These are phyloP conservation scores for Myotis lucifugus DNA, from an alignment of 2,113 vertebrate genomes.

Conservation along the genomic window DNA sequence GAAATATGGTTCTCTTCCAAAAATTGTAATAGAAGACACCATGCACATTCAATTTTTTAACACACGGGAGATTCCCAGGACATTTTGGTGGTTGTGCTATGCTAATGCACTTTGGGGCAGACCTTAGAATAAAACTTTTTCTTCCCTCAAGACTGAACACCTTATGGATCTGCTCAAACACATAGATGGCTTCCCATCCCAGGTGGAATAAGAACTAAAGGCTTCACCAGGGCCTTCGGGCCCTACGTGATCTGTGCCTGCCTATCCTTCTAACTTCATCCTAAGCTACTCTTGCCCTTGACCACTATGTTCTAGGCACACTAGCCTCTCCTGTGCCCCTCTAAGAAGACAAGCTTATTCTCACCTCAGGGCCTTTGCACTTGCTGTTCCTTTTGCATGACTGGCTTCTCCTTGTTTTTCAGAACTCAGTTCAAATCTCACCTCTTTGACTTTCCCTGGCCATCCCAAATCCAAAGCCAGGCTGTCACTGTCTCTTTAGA, in stretches of 20 bases:
- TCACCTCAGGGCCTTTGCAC: background rate
- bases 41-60: constrained; percentile 8
- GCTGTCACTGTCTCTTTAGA: background rate
- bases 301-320: background rate
- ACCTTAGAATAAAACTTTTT: background rate
- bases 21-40: constrained; percentile 15
- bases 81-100: background rate
- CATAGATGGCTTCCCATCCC: background rate
- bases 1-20: constrained; percentile 20
- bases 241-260: background rate
- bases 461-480: background rate
- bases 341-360: background rate
- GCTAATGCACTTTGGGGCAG: background rate
- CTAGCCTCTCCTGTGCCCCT: background rate
- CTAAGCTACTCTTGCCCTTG: background rate
- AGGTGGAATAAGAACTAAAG: background rate
- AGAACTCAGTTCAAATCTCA: background rate
- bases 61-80: background rate
- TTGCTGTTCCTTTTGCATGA: background rate
- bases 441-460: background rate
- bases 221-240: background rate
- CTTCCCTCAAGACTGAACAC: background rate
- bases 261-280: background rate
- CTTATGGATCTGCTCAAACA: background rate
- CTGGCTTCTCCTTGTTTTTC: background rate